These are phyloP conservation scores for Montipora foliosa DNA, from an alignment of 64 coral and sea anemone species.

Conservation along the genomic window DNA sequence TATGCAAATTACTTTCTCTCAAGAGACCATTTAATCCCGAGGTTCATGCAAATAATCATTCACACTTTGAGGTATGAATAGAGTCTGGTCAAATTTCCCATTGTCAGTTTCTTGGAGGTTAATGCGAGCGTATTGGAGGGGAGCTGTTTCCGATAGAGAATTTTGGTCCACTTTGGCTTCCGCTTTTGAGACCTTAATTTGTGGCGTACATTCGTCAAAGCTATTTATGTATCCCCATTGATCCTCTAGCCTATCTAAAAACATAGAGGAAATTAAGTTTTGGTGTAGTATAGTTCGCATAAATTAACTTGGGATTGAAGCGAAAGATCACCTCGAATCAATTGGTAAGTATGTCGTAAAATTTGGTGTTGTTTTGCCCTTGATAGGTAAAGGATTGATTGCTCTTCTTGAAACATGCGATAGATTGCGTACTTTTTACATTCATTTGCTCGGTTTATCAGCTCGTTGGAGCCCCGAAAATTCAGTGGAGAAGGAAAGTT, in stretches of 20 bases:
- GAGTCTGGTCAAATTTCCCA: not conserved
- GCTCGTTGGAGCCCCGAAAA: too few relatives aligned
- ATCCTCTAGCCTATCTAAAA: slow-evolving; percentile 2
- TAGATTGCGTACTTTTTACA: not conserved
- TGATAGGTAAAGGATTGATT: not conserved
- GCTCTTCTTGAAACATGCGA: not conserved
- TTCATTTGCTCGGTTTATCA: not conserved
- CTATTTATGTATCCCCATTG: not conserved
- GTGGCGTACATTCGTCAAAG: not conserved
- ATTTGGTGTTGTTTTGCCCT: not conserved
- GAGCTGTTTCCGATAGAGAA: not conserved
- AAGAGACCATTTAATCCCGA: slow-evolving; percentile 1
- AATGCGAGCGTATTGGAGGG: not conserved
- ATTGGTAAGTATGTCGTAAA: not conserved
- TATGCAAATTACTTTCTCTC: slow-evolving; percentile 15
- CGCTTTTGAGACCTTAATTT: not conserved
- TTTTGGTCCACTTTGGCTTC: not conserved
- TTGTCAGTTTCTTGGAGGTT: not conserved
- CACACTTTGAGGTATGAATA: not conserved
- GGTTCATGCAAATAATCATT: slow-evolving; percentile 32
- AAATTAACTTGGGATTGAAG: not conserved
- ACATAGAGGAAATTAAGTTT: slow-evolving; percentile 14
- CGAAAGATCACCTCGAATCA: not conserved
- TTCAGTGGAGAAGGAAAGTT: too few relatives aligned
- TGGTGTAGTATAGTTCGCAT: not conserved